Conservation (phyloP, 92 coral and sea anemone species). For the Actinernus sp. region DNA sequence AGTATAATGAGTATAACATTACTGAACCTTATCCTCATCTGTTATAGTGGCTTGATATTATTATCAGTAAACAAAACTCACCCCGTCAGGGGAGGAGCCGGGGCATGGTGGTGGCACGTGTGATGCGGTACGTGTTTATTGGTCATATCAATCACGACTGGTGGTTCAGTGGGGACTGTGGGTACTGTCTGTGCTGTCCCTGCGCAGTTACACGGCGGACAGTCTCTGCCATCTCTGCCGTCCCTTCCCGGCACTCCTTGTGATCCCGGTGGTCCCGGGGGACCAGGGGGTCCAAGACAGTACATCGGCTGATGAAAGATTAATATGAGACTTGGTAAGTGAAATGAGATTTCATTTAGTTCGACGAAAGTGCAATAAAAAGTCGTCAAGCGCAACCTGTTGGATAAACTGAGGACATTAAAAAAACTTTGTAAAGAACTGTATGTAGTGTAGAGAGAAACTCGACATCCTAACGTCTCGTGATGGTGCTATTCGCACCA, state of each 20-base stretch:
- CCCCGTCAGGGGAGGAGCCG: conserved; percentile 18
- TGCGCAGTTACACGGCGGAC: conserved; percentile 76
- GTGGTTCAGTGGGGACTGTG: conserved; percentile 7
- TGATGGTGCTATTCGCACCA: too few relatives aligned
- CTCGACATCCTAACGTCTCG: too few relatives aligned
- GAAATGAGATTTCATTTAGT: too few relatives aligned
- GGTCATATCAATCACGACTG: background rate
- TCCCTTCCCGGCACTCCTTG: conserved; percentile 93
- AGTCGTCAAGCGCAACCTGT: too few relatives aligned
- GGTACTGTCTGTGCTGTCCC: conserved; percentile 24
- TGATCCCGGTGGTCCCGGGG: conserved; percentile 83
- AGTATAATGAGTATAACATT: too few relatives aligned
- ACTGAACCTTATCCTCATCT: too few relatives aligned
- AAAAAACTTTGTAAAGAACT: too few relatives aligned
- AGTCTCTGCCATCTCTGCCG: conserved; percentile 84
- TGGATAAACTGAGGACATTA: too few relatives aligned
- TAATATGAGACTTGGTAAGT: background rate
- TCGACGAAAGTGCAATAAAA: too few relatives aligned
- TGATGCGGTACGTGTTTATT: background rate
- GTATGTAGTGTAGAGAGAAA: too few relatives aligned
- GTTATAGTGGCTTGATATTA: too few relatives aligned
- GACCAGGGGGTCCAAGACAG: conserved; percentile 68
- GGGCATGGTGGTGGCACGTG: conserved; percentile 3
- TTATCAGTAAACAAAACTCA: too few relatives aligned
- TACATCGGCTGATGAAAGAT: conserved; percentile 8